Evolutionary conservation across 2,113 vertebrate species (phyloP).

Genomic region (Mixornis gularis): DNA sequence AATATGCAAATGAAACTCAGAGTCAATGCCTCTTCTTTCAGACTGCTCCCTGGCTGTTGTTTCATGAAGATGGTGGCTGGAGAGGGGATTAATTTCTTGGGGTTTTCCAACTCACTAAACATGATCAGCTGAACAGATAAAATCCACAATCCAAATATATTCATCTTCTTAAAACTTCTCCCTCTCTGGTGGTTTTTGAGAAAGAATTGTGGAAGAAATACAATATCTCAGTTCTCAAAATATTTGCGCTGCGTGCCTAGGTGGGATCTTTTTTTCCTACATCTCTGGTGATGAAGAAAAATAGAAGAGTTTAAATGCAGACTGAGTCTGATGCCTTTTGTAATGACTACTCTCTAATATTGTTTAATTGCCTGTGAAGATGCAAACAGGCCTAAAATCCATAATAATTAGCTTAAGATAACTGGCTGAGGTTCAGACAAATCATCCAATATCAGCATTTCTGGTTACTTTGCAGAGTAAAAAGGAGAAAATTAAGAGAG

Average conservation of each 20-base stretch:
- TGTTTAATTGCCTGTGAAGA: conserved; percentile 35
- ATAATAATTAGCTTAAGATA: conserved; percentile 51
- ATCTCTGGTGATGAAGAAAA: neutral
- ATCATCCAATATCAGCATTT: neutral
- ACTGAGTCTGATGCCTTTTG: neutral
- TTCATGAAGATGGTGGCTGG: neutral
- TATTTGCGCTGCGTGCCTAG: neutral
- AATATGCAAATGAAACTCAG: neutral
- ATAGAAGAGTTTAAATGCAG: neutral
- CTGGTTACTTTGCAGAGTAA: neutral
- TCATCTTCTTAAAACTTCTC: neutral
- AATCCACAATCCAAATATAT: neutral
- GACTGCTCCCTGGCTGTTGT: neutral
- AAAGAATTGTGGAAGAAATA: neutral
- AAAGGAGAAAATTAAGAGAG: neutral
- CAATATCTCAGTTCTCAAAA: neutral
- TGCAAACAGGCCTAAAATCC: conserved; percentile 22
- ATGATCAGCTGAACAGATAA: neutral
- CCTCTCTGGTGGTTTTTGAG: neutral
- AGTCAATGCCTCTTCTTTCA: neutral
- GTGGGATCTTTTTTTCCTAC: neutral
- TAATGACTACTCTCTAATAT: conserved; percentile 8
- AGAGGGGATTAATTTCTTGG: neutral
- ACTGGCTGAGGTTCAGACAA: neutral
- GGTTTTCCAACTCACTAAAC: neutral